Evolutionary conservation across 2,888 invertebrate genomes (phyloP), one percentile per base, ranked within the genome.

Genomic region (Drosophila infuscata): DNA sequence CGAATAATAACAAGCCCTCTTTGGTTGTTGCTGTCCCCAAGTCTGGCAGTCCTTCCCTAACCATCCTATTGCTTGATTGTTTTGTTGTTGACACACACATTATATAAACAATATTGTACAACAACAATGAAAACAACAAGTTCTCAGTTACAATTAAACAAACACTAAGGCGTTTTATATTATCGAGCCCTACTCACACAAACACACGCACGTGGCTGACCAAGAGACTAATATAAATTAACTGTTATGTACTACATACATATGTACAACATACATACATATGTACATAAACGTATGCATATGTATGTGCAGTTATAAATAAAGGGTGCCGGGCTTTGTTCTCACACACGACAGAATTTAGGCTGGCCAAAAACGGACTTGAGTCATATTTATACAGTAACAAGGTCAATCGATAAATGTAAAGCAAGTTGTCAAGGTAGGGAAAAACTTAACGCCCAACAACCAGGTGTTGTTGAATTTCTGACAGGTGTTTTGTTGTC

Each of bases 391-490:
- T 88, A 90, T 90, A 76, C 89, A 83, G 75, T 82, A 88, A 88
- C 83, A 87, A 87, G 87, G 87, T 90, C 90, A 90, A 87, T 87
- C 87, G 80, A 87, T 87, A 87, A 88, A 73, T 79, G 84, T 65
- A 70, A 76, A 72, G 69, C 63, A 63, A 70, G 89, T 88, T 87
- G 74, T 82, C 82, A 87, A 84, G 83, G 83, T 51, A 85, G 74
- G 85, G 68, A 84, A 85, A 74, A 70, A 63, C 52, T 62, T 49
- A 64, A 67, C 70, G 70, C 78, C 83, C 73, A 85, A 81, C 79
- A 82, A 89, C 87, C 84, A 69, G 76, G 68, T 70, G 80, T 63
- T 69, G 71, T 68, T 78, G 57, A 70, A 69, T 74, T 77, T 66
- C 72, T 72, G 87, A 74, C 88, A 87, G 88, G 80, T 85, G 89